These are phyloP conservation scores for Spisula solida DNA, from an alignment of 2,888 invertebrate species.

Conservation along the genomic window DNA sequence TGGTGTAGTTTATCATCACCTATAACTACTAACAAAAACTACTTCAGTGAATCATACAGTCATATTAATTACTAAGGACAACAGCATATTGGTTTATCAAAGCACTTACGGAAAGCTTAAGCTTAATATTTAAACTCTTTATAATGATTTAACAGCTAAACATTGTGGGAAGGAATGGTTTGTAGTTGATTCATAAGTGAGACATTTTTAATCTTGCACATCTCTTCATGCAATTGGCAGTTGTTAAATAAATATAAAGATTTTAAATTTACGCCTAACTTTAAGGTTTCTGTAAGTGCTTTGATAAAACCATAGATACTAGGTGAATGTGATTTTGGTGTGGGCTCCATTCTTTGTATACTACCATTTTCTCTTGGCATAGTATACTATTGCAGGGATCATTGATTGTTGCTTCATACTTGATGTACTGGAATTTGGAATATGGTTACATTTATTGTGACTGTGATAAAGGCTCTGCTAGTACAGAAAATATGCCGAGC, in stretches of 20 bases:
- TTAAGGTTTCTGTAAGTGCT: no score
- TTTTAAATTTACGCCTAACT: no score
- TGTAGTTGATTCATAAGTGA: no score
- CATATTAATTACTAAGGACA: not conserved
- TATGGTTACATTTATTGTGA: not conserved
- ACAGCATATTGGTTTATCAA: no score
- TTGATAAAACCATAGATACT: not conserved
- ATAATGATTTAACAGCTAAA: no score
- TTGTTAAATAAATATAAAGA: no score
- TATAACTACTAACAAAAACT: constrained; percentile 20
- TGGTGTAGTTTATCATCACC: not conserved
- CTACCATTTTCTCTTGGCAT: not conserved
- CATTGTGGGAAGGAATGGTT: no score
- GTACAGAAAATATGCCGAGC: no score
- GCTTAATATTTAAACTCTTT: no score
- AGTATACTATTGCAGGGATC: not conserved
- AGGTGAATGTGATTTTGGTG: not conserved
- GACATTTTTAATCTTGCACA: no score
- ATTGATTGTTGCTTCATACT: not conserved
- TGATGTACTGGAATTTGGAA: not conserved
- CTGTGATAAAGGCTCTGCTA: not conserved
- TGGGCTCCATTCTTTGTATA: not conserved
- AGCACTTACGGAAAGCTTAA: no score
- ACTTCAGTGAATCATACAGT: not conserved
- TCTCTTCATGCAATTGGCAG: no score